Conservation (phyloP, 2,113 vertebrate species). For the Promerops cafer region DNA sequence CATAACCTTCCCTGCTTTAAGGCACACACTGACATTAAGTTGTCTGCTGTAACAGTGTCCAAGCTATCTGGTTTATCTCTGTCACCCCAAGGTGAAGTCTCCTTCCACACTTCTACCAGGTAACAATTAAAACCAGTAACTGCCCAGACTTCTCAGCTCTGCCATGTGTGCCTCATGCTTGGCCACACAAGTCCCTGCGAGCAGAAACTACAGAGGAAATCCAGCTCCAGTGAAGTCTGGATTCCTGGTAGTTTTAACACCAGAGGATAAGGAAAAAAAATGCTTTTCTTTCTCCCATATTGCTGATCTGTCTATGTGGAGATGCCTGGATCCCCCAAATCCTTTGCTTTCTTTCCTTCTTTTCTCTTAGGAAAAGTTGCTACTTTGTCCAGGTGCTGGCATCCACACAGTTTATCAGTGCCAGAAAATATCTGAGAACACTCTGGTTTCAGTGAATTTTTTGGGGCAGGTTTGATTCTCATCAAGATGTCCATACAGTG, state of each 20-base stretch:
- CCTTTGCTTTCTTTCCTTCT: background rate
- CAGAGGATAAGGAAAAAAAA: background rate
- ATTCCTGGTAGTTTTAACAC: background rate
- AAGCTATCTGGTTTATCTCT: background rate
- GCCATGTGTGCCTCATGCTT: background rate
- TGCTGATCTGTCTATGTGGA: background rate
- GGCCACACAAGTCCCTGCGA: rapidly evolving
- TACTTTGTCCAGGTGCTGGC: background rate
- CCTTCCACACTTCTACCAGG: background rate
- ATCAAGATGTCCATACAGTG: background rate
- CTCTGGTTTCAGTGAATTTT: background rate
- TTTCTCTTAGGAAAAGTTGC: background rate
- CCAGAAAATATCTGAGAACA: background rate
- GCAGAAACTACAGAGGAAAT: background rate
- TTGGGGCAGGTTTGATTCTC: background rate
- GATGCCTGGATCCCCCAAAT: background rate
- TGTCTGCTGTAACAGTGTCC: background rate
- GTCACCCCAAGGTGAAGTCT: background rate
- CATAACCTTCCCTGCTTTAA: background rate
- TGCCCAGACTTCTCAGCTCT: background rate
- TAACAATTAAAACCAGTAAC: background rate
- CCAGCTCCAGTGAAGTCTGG: background rate
- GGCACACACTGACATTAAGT: background rate
- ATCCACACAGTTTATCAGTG: background rate
- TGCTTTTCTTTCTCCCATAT: background rate